Base-by-base conservation (phyloP, 2,888 invertebrate genomes). In the Tinea semifulvella region DNA sequence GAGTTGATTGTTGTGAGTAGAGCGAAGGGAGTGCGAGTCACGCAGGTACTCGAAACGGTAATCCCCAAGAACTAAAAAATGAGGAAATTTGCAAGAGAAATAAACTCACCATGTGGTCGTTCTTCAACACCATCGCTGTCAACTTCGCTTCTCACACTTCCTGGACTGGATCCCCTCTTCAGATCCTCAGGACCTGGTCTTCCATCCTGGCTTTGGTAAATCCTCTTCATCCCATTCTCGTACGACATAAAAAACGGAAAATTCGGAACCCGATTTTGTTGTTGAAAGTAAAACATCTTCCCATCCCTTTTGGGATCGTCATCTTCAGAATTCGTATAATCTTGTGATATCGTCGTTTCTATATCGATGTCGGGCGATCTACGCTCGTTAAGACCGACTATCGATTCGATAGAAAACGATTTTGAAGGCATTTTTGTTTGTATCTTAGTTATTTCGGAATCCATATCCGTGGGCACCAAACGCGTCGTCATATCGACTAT, bases 401-500 rank as follows among this genome's bases (percentile, higher is more conserved):
- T 76, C 25, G 86, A 85, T 64, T 86, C 86, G n/a, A 86, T 86
- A 0, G 85, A 85, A 57, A 86, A 86, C 47, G 86, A 85, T 51
- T 84, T 85, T 18, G 85, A 81, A 39, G 85, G 83, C 17, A 76
- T 61, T 52, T 79, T 77, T 2, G 77, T 76, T 44, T 65, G 66
- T 61, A 73, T 69, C 54, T 73, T 75, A 51, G 63, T 74, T 31
- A 70, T 69, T 54, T 80, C 79, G 44, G 76, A 71, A 56, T 80
- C 77, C 79, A 80, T 79, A 10, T 43, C 31, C 20, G 40, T 40
- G 5, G 20, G 8, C 2, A 40, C 20, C 14, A 40, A 40, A 2
- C 40, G 40, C 11, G 22, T 22, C 3, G 40, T 40, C 40, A 40
- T 40, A n/a, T 36, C n/a, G n/a, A n/a, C n/a, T n/a, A n/a, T n/a